Conservation (phyloP, 2,888 invertebrate genomes). For the Kryphioiulus occultus region DNA sequence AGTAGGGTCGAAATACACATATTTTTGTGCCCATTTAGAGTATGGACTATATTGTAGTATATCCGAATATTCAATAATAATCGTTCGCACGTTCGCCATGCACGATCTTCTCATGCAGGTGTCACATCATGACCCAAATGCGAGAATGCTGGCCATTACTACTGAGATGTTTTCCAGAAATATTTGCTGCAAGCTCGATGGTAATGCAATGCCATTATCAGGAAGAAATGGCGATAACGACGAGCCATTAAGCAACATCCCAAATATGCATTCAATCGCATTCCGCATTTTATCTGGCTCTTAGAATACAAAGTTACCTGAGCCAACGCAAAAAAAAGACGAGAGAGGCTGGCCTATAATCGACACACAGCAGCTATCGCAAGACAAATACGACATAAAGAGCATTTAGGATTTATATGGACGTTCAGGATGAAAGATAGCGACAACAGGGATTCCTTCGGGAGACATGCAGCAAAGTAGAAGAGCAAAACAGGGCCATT, state of each 20-base stretch:
- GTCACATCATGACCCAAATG: no score
- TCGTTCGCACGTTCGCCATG: no score
- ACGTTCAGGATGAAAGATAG: not conserved
- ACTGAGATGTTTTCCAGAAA: not conserved
- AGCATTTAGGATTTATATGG: constrained; percentile 7
- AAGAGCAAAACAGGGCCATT: not conserved
- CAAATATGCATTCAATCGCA: not conserved
- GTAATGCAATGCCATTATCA: not conserved
- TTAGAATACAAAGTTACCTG: not conserved
- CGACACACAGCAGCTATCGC: not conserved
- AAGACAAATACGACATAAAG: constrained; percentile 22
- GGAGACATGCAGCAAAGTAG: not conserved
- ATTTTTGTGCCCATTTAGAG: no score
- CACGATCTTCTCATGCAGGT: no score
- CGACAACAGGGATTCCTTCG: not conserved
- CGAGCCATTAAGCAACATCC: not conserved
- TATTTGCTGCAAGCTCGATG: not conserved
- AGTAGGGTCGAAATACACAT: no score
- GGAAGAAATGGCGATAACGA: not conserved
- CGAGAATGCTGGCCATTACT: no score
- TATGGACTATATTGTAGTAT: no score
- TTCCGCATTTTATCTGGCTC: not conserved
- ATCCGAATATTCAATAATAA: not conserved
- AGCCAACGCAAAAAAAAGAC: not conserved
- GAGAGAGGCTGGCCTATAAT: not conserved